Evolutionary conservation across 1,140 invertebrate genomes (phyloP), one percentile per base, ranked within the genome.

Genomic region (Halotydeus destructor): DNA sequence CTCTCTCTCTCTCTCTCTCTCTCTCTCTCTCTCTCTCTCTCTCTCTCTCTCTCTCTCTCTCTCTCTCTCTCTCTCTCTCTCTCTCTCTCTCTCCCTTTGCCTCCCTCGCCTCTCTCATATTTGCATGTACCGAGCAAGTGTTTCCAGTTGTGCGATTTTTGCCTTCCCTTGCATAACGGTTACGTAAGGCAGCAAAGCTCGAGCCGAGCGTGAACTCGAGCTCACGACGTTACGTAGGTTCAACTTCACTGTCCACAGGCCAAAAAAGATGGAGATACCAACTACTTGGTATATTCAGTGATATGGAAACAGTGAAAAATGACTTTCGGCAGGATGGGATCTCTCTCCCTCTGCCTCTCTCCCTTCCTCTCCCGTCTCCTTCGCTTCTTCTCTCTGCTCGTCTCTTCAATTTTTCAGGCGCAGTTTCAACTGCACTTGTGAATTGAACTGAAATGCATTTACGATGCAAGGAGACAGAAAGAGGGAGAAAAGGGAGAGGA

Each of bases 1-100:
- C 33, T 35, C 33, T 35, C 33, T 16, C 33, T 35, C 33, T 35
- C 33, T 35, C 33, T 35, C 33, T 35, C 33, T n/a, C 27, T 30
- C n/a, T 9, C 27, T 8, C 27, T 30, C n/a, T 35, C 33, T 6
- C 14, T 35, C 33, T 35, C 33, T 14, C 33, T 35, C 14, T 35
- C 33, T 35, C 33, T 35, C 33, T 35, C 33, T 35, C 33, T 16
- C 33, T 35, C 33, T 35, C 33, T 16, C 33, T 35, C 33, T 35
- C 33, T 16, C 33, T 35, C 33, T 35, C 33, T 16, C 33, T 35
- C 33, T 35, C 33, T 16, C 33, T 35, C 33, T 35, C 33, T 16
- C 28, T 45, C 44, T 45, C 18, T 21, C 42, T 44, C 42, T 46
- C 42, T 38, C 45, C 30, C 18, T 45, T 22, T 30, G 5, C 44